Evolutionary conservation across 2,888 invertebrate species (phyloP).

Genomic region (Agonopterix arenella): DNA sequence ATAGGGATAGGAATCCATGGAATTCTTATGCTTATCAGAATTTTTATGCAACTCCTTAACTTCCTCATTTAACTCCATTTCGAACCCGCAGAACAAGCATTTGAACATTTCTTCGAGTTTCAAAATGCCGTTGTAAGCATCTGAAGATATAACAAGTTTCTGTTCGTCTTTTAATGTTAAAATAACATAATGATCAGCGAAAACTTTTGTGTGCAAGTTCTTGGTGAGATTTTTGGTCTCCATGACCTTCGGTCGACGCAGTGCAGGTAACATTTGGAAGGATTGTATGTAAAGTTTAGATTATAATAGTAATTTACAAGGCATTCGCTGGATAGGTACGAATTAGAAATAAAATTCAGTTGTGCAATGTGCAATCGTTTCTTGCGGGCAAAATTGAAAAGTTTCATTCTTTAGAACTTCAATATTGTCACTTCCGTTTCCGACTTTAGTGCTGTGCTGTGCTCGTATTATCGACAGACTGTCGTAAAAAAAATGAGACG

Average conservation of each 20-base stretch:
- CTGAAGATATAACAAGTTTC: constrained; percentile 45
- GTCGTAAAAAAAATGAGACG: too few species aligned
- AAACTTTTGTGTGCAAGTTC: neutral
- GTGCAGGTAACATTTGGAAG: constrained; percentile 27
- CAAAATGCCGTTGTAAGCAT: constrained; percentile 49
- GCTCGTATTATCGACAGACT: too few species aligned
- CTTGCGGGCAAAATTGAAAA: too few species aligned
- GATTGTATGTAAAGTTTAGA: too few species aligned
- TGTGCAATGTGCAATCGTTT: too few species aligned
- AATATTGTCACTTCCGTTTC: too few species aligned
- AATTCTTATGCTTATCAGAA: constrained; percentile 27
- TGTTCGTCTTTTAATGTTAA: constrained; percentile 36
- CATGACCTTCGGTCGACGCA: constrained; percentile 34
- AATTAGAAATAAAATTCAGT: too few species aligned
- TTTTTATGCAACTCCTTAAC: constrained; percentile 38
- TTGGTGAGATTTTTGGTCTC: constrained; percentile 1
- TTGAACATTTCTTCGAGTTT: constrained; percentile 29
- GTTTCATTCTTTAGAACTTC: too few species aligned
- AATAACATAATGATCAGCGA: constrained; percentile 30
- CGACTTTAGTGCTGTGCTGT: too few species aligned
- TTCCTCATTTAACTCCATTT: constrained; percentile 25
- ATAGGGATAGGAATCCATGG: constrained; percentile 33
- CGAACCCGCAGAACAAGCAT: constrained; percentile 41
- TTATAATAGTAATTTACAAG: too few species aligned
- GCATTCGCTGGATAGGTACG: too few species aligned